Percentiles rank a stretch among this genome's conserved stretches.
These are phyloP conservation scores for Hyaena hyaena DNA, from an alignment of 2,113 vertebrate genomes.

Conservation along the genomic window DNA sequence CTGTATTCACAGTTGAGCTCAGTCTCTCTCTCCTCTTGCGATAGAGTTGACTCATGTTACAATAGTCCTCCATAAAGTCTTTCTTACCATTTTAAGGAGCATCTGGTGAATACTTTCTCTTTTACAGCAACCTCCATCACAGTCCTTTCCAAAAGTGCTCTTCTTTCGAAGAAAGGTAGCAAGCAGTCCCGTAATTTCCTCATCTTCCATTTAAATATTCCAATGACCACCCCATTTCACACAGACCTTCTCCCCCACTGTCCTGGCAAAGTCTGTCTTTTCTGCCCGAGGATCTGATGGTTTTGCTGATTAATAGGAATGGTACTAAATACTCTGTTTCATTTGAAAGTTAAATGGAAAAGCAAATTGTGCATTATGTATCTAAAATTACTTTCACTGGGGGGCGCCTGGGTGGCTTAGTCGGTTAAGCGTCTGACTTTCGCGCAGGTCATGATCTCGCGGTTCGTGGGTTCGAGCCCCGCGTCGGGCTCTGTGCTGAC, in stretches of 20 bases:
- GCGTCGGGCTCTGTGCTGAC: too few species aligned
- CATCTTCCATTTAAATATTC: background rate
- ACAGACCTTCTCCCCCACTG: background rate
- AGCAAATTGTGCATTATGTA: slow-evolving; percentile 71
- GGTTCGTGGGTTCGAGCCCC: too few species aligned
- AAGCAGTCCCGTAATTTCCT: background rate
- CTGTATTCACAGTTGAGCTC: background rate
- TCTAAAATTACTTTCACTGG: background rate
- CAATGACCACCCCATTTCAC: background rate
- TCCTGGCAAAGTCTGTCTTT: background rate
- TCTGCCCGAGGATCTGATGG: background rate
- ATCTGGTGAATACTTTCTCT: background rate
- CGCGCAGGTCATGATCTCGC: too few species aligned
- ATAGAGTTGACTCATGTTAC: background rate
- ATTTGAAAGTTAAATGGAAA: slow-evolving; percentile 71
- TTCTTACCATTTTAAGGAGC: background rate
- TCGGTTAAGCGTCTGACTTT: too few species aligned
- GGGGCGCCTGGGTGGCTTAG: too few species aligned
- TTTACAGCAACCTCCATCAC: background rate
- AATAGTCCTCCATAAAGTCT: background rate
- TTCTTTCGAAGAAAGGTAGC: background rate
- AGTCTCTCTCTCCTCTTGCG: background rate
- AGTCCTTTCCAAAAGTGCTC: background rate
- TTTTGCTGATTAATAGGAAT: slow-evolving; percentile 60
- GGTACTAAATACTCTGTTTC: slow-evolving; percentile 55